These are phyloP conservation scores for Sinotaia quadrata DNA, from an alignment of 2,888 invertebrate species.

Conservation along the genomic window DNA sequence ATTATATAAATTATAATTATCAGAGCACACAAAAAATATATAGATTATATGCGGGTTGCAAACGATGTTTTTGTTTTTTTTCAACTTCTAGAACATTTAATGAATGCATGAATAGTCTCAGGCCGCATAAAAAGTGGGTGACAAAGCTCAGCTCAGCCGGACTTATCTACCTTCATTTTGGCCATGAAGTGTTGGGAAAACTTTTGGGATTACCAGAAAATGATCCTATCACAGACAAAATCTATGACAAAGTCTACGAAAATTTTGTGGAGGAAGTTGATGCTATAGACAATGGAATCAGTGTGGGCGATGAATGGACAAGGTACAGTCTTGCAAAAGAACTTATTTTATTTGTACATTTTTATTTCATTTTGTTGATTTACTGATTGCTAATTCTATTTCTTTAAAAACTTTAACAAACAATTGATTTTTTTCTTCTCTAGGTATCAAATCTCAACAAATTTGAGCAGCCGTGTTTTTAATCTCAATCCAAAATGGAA, in stretches of 20 bases:
- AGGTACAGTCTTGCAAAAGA: too few relatives aligned
- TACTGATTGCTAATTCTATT: too few relatives aligned
- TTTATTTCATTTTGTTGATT: too few relatives aligned
- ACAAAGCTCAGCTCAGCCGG: constrained; percentile 94
- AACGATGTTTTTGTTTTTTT: constrained; percentile 4
- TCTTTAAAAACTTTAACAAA: too few relatives aligned
- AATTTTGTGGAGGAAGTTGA: constrained; percentile 93
- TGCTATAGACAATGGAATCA: constrained; percentile 97
- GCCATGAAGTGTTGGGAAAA: constrained; percentile 78
- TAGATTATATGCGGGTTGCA: too few relatives aligned
- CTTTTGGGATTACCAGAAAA: constrained; percentile 47
- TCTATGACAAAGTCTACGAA: constrained; percentile 81
- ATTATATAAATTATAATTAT: too few relatives aligned
- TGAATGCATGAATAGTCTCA: constrained; percentile 71
- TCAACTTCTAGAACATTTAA: constrained; percentile 68
- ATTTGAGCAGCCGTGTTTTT: constrained; percentile 83
- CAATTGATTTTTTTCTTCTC: constrained; percentile 11
- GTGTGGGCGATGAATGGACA: constrained; percentile 79
- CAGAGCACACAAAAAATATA: too few relatives aligned
- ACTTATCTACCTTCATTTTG: constrained; percentile 90
- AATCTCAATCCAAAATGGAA: constrained; percentile 89
- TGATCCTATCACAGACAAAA: constrained; percentile 58
- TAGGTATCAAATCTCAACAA: constrained; percentile 84
- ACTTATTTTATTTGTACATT: too few relatives aligned
- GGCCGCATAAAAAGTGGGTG: constrained; percentile 64